Conservation (phyloP, 2,797 vertebrate genomes). For the Lindbergichthys nudifrons region DNA sequence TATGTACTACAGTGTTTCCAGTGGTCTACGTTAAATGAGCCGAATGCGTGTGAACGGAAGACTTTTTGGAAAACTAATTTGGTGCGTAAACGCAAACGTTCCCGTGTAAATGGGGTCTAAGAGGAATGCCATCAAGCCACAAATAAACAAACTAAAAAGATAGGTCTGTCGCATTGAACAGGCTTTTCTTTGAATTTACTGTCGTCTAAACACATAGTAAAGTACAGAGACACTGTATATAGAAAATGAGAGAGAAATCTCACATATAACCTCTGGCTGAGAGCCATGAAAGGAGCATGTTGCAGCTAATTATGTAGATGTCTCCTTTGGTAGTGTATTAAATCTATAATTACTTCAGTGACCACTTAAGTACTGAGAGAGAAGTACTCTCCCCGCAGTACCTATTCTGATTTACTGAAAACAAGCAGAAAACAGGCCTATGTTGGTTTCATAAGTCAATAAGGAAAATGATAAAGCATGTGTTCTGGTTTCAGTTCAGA, state of each 20-base stretch:
- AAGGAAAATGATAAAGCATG: not conserved
- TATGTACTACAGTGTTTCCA: too few species aligned
- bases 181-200: not conserved
- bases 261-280: conserved; percentile 29
- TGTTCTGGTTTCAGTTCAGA: conserved; percentile 5
- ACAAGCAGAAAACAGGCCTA: conserved; percentile 9
- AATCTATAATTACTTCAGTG: conserved; percentile 26
- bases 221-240: not conserved
- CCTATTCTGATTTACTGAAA: conserved; percentile 10
- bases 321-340: conserved; percentile 26
- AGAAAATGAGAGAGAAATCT: not conserved
- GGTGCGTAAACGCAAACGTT: too few species aligned
- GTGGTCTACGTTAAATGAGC: too few species aligned
- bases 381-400: conserved; percentile 20
- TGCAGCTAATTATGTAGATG: conserved; percentile 40
- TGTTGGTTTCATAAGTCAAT: conserved; percentile 12
- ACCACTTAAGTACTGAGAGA: conserved; percentile 20
- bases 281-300: conserved; percentile 43
- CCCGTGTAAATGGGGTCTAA: too few species aligned
- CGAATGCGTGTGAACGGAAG: too few species aligned
- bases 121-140: conserved; percentile 7
- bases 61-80: too few species aligned
- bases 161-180: not conserved
- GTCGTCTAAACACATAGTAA: not conserved
- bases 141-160: conserved; percentile 10